Conservation (phyloP, 2,888 invertebrate genomes). For the Eulithis testata region DNA sequence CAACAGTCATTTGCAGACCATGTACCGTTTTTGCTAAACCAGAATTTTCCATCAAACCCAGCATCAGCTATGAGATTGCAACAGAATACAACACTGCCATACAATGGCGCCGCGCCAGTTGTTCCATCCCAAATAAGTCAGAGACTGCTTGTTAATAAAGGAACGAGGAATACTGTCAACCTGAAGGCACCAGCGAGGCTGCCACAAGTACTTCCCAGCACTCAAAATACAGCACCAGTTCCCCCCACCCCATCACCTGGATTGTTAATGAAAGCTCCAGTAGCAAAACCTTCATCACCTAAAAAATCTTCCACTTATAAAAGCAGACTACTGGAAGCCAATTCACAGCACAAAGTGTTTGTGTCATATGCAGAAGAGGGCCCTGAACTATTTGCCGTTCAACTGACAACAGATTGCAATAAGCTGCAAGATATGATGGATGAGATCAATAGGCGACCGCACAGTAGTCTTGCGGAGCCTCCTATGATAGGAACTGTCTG, state of each 20-base stretch:
- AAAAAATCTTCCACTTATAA: slow-evolving; percentile 83
- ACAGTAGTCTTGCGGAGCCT: slow-evolving; percentile 86
- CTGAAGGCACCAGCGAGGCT: slow-evolving; percentile 67
- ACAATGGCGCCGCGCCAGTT: slow-evolving; percentile 61
- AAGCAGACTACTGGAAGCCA: slow-evolving; percentile 72
- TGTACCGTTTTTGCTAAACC: slow-evolving; percentile 73
- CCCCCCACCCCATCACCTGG: slow-evolving; percentile 17
- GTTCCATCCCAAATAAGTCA: slow-evolving; percentile 65
- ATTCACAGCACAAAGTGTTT: slow-evolving; percentile 87
- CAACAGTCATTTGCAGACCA: slow-evolving; percentile 65
- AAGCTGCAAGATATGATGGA: slow-evolving; percentile 88
- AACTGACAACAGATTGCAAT: slow-evolving; percentile 85
- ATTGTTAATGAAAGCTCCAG: slow-evolving; percentile 27
- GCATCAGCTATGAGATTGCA: slow-evolving; percentile 75
- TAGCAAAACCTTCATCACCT: slow-evolving; percentile 59
- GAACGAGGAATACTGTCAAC: slow-evolving; percentile 65
- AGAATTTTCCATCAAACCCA: slow-evolving; percentile 75
- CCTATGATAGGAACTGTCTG: slow-evolving; percentile 91
- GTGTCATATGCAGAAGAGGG: slow-evolving; percentile 92
- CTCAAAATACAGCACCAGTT: neutral
- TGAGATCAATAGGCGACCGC: slow-evolving; percentile 87
- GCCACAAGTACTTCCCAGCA: slow-evolving; percentile 56
- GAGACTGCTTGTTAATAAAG: slow-evolving; percentile 66
- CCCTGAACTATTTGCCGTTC: slow-evolving; percentile 90
- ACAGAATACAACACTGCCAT: slow-evolving; percentile 65